Evolutionary conservation across 2,797 vertebrate species (phyloP), one percentile per base, ranked within the genome.

Genomic region (Poecilia velifera): DNA sequence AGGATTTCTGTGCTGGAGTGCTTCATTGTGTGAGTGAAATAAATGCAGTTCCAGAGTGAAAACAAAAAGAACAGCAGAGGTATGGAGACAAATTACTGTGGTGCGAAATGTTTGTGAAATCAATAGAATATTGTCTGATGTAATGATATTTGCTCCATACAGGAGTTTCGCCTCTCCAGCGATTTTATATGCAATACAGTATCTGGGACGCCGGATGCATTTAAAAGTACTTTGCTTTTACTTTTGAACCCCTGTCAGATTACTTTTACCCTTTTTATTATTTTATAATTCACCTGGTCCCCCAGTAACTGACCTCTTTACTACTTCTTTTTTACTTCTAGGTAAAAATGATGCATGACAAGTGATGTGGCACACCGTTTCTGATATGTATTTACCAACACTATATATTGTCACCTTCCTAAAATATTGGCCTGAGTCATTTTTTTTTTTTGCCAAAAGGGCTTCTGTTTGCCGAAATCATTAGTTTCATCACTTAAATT

Each of bases 121-220:
- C 77, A 74, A 68, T 78, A 72, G 84, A 88, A 86, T 88, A 86
- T 80, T 88, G 79, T 76, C 77, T 86, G 75, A 81, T 81, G 57
- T 77, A 84, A 78, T 78, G 79, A 77, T 76, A 77, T 59, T 74
- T 80, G 3, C 28, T 10, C 71, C 72, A 57, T 45, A 72, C 55
- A 57, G 73, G 72, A 77, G 34, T 80, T 79, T 55, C 16, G 39
- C 22, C 39, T 47, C 31, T 18, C 46, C 71, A 3, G 43, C 70
- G 8, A 55, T 62, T 75, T 43, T 34, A 51, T 41, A 62, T 22
- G 25, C 34, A 2, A 2, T 68, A 45, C 71, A 57, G 0, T n/a
- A 73, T 86, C 36, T 53, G 45, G 46, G 68, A 85, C 28, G 53
- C 25, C 49, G n/a, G 62, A 85, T 34, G 59, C 28, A 62, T 81